Evolutionary conservation across 2,797 vertebrate genomes (phyloP), one percentile per base, ranked within the genome.

Genomic region (Sphenodon punctatus): DNA sequence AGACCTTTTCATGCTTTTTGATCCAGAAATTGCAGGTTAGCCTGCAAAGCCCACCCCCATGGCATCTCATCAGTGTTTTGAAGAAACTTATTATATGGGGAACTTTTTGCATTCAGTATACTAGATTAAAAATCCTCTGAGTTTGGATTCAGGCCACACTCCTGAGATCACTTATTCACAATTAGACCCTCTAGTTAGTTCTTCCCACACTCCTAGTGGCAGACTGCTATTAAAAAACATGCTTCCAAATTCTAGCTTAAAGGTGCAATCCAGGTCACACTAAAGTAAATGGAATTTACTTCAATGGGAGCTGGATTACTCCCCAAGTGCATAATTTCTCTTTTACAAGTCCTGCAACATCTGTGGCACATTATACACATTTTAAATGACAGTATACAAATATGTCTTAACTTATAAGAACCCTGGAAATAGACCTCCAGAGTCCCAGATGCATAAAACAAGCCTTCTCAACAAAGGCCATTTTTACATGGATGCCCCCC

Each of bases 391-490:
- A 73, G 41, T 8, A 84, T 27, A 58, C 58, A 48, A 7, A 25
- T 8, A 1, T 51, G 20, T 41, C 10, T 10, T 59, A 73, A 27
- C 38, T 67, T 64, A 34, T 23, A n/a, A 39, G 68, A 71, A 43
- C 41, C 78, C 39, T 66, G 88, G 64, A 32, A 58, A 90, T 56
- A 36, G 41, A 69, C 55, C 27, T 78, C 32, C 78, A 67, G 16
- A 78, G 42, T 32, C 4, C 34, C 4, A 46, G 51, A 39, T 48
- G 11, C 49, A 56, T 49, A 74, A 67, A 48, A 43, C 2, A 38
- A 75, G 49, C 38, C 39, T 42, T 43, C 25, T 51, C 75, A 39
- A 59, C n/a, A n/a, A n/a, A n/a, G n/a, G n/a, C n/a, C n/a, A n/a
- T n/a, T n/a, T n/a, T n/a, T n/a, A n/a, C n/a, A n/a, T n/a, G n/a